Conservation (phyloP, 1,140 invertebrate genomes). For the Microplitis mediator region DNA sequence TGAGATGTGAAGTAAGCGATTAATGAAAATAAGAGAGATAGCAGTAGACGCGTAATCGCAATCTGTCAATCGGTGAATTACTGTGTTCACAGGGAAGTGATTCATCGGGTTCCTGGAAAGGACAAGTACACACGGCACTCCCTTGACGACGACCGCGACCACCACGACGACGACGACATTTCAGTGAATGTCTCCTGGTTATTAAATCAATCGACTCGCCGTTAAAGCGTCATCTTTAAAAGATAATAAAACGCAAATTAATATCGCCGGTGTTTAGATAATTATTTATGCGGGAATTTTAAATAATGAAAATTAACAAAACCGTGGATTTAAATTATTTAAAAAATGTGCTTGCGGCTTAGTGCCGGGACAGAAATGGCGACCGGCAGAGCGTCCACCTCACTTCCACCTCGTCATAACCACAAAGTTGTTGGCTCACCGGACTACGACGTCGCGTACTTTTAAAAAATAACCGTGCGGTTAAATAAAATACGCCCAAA, state of each 20-base stretch:
- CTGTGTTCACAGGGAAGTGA: slow-evolving; percentile 32
- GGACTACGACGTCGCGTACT: background rate
- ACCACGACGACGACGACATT: background rate
- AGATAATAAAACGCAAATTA: background rate
- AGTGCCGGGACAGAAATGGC: slow-evolving; percentile 55
- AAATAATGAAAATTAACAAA: background rate
- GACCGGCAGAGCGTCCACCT: slow-evolving; percentile 52
- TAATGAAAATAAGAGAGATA: background rate
- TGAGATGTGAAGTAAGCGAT: background rate
- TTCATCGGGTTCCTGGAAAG: slow-evolving; percentile 43
- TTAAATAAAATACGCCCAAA: background rate
- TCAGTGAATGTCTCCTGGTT: background rate
- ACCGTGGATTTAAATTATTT: background rate
- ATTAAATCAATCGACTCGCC: too few relatives aligned
- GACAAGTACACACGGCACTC: slow-evolving; percentile 21
- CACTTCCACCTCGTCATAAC: slow-evolving; percentile 41
- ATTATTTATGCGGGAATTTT: background rate
- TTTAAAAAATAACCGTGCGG: background rate
- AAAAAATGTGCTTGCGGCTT: slow-evolving; percentile 15
- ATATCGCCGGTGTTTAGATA: background rate
- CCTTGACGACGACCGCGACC: slow-evolving; percentile 18
- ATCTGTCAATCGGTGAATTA: slow-evolving; percentile 26
- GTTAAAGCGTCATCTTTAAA: background rate
- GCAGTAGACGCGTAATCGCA: slow-evolving; percentile 17
- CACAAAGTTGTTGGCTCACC: slow-evolving; percentile 37